These are phyloP conservation scores for Xanthorhoe spadicearia DNA, from an alignment of 2,888 invertebrate genomes.

Conservation along the genomic window DNA sequence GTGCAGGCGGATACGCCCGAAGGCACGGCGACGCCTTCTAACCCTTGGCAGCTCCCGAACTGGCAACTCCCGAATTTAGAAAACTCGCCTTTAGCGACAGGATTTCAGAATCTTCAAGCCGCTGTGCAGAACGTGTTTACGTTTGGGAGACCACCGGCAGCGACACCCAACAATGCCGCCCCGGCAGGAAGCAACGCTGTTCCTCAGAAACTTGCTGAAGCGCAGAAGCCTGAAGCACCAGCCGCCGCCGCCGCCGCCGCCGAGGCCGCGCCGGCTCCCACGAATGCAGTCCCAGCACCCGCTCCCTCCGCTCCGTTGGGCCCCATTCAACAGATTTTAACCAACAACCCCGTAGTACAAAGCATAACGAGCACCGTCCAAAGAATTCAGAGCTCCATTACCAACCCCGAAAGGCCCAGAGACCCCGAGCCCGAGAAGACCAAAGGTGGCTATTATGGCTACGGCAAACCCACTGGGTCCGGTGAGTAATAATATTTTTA, in stretches of 20 bases:
- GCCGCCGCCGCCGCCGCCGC: conserved; percentile 13
- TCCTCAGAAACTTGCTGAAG: conserved; percentile 19
- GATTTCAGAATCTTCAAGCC: not conserved
- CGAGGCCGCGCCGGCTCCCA: conserved; percentile 1
- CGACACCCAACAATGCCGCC: not conserved
- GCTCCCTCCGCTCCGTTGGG: conserved; percentile 41
- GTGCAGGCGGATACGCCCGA: conserved; percentile 33
- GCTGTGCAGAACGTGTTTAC: not conserved
- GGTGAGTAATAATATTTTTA: conserved; percentile 38
- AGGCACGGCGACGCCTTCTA: not conserved
- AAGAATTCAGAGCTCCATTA: conserved; percentile 50
- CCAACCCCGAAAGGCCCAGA: conserved; percentile 60
- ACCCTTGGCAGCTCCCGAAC: conserved; percentile 12
- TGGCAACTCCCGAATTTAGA: not conserved
- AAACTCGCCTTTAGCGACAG: not conserved
- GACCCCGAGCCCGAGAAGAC: conserved; percentile 49
- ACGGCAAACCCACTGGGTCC: conserved; percentile 34
- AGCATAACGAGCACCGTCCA: conserved; percentile 50
- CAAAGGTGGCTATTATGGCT: conserved; percentile 42
- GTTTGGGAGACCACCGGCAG: not conserved
- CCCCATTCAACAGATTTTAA: conserved; percentile 59
- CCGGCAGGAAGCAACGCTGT: conserved; percentile 15
- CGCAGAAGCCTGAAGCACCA: conserved; percentile 19
- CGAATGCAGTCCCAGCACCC: conserved; percentile 12
- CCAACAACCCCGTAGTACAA: conserved; percentile 55